Evolutionary conservation across 2,888 invertebrate species (phyloP).

Genomic region (Oligia fasciuncula): DNA sequence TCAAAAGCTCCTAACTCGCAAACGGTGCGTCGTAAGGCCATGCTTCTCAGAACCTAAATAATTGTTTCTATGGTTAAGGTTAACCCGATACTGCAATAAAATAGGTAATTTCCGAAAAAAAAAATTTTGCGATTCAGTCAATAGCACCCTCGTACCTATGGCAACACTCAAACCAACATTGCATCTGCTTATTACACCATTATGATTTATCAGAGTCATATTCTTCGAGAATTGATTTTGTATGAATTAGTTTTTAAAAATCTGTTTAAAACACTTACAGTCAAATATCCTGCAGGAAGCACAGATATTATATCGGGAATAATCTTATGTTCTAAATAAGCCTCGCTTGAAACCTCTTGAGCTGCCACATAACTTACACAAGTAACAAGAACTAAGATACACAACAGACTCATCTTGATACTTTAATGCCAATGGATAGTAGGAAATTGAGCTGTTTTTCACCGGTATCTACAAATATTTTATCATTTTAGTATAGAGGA

Average conservation of each 20-base stretch:
- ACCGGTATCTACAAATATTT: neutral
- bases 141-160: too few relatives aligned
- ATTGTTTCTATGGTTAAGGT: too few relatives aligned
- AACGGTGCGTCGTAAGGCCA: too few relatives aligned
- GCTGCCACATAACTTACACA: neutral
- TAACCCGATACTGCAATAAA: too few relatives aligned
- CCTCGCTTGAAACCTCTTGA: slow-evolving; percentile 50
- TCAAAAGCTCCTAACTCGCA: too few relatives aligned
- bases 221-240: neutral
- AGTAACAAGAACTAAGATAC: slow-evolving; percentile 22
- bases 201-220: too few relatives aligned
- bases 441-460: neutral
- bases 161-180: too few relatives aligned
- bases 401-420: slow-evolving; percentile 36
- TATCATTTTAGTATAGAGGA: neutral
- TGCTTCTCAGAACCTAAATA: too few relatives aligned
- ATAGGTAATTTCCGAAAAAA: too few relatives aligned
- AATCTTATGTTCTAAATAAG: slow-evolving; percentile 53
- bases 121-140: too few relatives aligned
- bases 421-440: neutral
- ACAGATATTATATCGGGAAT: slow-evolving; percentile 57
- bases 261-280: slow-evolving; percentile 41
- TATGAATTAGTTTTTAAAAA: neutral
- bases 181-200: too few relatives aligned
- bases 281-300: slow-evolving; percentile 40